Conservation (phyloP, 2,113 vertebrate species). For the Gadus macrocephalus region DNA sequence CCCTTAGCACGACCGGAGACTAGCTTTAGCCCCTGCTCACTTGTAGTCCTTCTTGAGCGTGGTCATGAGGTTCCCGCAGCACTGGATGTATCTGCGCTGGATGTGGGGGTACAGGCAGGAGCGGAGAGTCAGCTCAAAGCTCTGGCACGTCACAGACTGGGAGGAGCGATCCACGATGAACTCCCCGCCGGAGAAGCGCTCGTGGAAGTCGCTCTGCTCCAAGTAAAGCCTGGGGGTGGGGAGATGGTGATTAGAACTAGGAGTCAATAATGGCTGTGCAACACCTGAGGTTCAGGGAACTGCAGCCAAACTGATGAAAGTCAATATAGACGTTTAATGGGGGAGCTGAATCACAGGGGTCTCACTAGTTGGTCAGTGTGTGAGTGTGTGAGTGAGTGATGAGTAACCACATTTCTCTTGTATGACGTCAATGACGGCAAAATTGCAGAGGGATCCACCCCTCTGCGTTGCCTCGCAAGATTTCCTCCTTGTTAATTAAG, state of each 20-base stretch:
- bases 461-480: too few relatives aligned
- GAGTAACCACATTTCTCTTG: too few relatives aligned
- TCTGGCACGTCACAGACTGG: slow-evolving; percentile 94
- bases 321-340: too few relatives aligned
- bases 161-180: slow-evolving; percentile 90
- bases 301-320: too few relatives aligned
- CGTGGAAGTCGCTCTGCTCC: slow-evolving; percentile 91
- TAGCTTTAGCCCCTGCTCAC: slow-evolving; percentile 55
- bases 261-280: background rate
- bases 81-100: slow-evolving; percentile 88
- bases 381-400: too few relatives aligned
- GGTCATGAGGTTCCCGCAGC: slow-evolving; percentile 94
- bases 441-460: too few relatives aligned
- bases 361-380: too few relatives aligned
- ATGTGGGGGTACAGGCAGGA: slow-evolving; percentile 97
- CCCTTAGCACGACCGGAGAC: too few relatives aligned
- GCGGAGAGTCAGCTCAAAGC: slow-evolving; percentile 90
- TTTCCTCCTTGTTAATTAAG: too few relatives aligned
- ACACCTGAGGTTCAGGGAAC: too few relatives aligned
- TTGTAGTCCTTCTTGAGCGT: slow-evolving; percentile 94
- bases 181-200: slow-evolving; percentile 85
- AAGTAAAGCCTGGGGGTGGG: slow-evolving; percentile 80
- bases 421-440: too few relatives aligned
- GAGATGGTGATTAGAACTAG: background rate
- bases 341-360: too few relatives aligned